These are phyloP conservation scores for Poeciliopsis occidentalis DNA, from an alignment of 2,113 vertebrate genomes.

Conservation along the genomic window DNA sequence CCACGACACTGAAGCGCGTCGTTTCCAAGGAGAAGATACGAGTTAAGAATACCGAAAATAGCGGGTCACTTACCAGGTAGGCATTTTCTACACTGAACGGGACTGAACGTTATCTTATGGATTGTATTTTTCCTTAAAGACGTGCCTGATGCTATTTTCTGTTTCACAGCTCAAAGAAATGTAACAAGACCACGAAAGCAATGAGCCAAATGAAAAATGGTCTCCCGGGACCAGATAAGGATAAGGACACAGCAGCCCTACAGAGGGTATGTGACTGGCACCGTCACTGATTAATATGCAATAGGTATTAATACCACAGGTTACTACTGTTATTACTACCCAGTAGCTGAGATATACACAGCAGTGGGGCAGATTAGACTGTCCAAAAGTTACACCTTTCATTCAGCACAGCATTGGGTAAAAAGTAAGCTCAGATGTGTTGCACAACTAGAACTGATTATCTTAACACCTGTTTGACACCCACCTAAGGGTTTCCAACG, in stretches of 20 bases:
- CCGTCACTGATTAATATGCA: neutral
- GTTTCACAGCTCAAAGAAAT: constrained; percentile 78
- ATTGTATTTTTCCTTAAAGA: too few species aligned
- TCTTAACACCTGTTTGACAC: neutral
- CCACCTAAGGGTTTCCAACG: neutral
- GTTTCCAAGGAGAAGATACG: constrained; percentile 80
- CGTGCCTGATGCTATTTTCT: neutral
- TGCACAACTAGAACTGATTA: neutral
- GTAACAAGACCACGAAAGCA: constrained; percentile 82
- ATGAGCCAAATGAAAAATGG: constrained; percentile 74
- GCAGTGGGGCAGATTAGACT: neutral
- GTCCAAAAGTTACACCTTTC: neutral
- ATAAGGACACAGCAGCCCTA: constrained; percentile 74
- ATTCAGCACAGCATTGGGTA: neutral
- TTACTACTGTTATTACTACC: neutral
- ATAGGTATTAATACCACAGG: neutral
- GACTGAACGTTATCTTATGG: too few species aligned
- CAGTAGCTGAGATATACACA: neutral
- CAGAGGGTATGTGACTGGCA: constrained; percentile 79
- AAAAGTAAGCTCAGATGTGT: neutral
- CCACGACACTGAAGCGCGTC: constrained; percentile 76
- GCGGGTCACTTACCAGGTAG: constrained; percentile 70
- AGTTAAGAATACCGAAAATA: constrained; percentile 78
- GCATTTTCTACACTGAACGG: neutral
- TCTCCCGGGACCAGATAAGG: constrained; percentile 72